Evolutionary conservation across 2,888 invertebrate species (phyloP), one percentile per base, ranked within the genome.

Genomic region (Rotaria socialis): DNA sequence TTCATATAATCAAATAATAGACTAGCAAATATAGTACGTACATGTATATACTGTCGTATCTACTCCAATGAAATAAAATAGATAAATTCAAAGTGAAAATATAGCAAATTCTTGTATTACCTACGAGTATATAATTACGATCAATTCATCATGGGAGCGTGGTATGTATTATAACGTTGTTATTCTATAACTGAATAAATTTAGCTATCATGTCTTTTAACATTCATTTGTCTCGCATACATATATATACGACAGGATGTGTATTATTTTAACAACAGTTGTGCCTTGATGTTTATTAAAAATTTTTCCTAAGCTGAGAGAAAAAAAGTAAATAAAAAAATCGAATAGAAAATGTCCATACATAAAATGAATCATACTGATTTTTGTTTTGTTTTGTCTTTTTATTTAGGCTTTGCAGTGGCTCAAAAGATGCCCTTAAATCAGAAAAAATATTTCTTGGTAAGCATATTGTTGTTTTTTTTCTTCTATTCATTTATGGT

Each of bases 331-430:
- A 35, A 67, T 52, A 35, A 7, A 67, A 67, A 67, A n/a, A n/a
- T 67, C 16, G 14, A 60, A 67, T 67, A 11, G 16, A 16, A 52
- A 11, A 52, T 0, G 16, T 14, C 27, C 1, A 67, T 14, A 67
- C 10, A 27, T n/a, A 14, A 27, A 35, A 67, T 19, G 27, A 67
- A 35, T 35, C 2, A 35, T 5, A 35, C 2, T 35, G 67, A 27
- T 16, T 22, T 22, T 35, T 16, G 5, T 67, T 67, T 22, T 16
- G 10, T 16, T 11, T 80, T 80, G 47, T 47, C 19, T 47, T 47
- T 80, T 16, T 24, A 11, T 80, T 80, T 80, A 80, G 80, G 80
- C 11, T 80, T 47, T 80, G 80, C n/a, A n/a, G 19, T n/a, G 41
- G 24, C 19, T 47, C 80, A 24, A 80, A 80, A 80, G 47, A 22